Evolutionary conservation across 1,140 invertebrate genomes (phyloP), one percentile per base, ranked within the genome.

Genomic region (Panagrolaimus sp.): DNA sequence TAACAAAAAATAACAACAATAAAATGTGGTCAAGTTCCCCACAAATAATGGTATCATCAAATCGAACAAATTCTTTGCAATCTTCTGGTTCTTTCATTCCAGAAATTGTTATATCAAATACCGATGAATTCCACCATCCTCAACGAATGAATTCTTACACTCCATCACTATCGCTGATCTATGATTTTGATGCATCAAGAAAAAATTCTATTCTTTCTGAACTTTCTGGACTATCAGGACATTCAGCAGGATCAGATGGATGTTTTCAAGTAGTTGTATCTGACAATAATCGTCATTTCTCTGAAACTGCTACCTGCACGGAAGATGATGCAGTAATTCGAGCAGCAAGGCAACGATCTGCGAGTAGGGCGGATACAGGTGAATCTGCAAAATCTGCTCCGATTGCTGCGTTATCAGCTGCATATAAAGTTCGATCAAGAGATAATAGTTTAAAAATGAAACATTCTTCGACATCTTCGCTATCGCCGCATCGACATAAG

Each of bases 61-160:
- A 31, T 31, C 42, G 71, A 13, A 71, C 66, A 14, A 72, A 67
- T 62, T 72, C 71, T 20, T 13, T 72, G 11, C 71, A 72, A 69
- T 72, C 68, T 25, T 64, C 44, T 51, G 44, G 63, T 25, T 69
- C 68, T 16, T 69, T 65, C 16, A 69, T 69, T 27, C 68, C 68
- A 0, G 68, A 69, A 65, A 69, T 69, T 31, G 68, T 69, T 20
- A 69, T 69, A n/a, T 65, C 61, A 42, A 27, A 57, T 20, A n/a
- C 14, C 8, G 51, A 57, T 57, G 51, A 11, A 13, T 20, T 20
- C 5, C 20, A 27, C 20, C 20, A 27, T 4, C n/a, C 27, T n/a
- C 11, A 16, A 27, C 11, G 51, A 20, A 20, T 27, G 16, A 1
- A 27, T 20, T 27, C 20, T 20, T 57, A 57, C 8, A 57, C 51